phyloP scores from a whole-genome alignment of 2,797 vertebrate genomes.

The Gadopsis bispinosus region DNA sequence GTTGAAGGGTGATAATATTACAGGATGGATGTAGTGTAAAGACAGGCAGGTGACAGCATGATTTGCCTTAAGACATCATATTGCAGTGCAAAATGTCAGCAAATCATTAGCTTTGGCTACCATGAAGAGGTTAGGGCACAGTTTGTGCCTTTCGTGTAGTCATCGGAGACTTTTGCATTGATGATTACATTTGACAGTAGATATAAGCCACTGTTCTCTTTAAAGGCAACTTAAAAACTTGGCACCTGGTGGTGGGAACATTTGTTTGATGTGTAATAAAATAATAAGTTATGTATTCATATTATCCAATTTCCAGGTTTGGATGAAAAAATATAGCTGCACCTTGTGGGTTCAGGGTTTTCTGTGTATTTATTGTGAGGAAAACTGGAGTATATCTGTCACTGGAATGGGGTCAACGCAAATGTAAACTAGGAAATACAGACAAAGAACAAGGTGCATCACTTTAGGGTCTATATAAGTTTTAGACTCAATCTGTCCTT shows the following conservation, averaged over 20 bases:
- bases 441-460: not conserved
- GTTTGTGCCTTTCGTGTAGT: not conserved
- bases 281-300: not conserved
- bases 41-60: not conserved
- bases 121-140: not conserved
- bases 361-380: not conserved
- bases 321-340: not conserved
- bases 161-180: not conserved
- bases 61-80: constrained; percentile 31
- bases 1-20: not conserved
- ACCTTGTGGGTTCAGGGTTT: not conserved
- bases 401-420: not conserved
- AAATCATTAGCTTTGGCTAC: not conserved
- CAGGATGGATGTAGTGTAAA: not conserved
- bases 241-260: not conserved
- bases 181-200: not conserved
- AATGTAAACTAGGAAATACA: not conserved
- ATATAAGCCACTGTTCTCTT: not conserved
- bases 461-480: not conserved
- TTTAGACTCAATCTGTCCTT: not conserved
- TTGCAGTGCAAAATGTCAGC: not conserved
- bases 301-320: not conserved
- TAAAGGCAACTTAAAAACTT: not conserved
- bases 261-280: not conserved
- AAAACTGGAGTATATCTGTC: not conserved